phyloP scores from a whole-genome alignment of 35 echinoderm and acorn worm species.

The Patiria miniata region DNA sequence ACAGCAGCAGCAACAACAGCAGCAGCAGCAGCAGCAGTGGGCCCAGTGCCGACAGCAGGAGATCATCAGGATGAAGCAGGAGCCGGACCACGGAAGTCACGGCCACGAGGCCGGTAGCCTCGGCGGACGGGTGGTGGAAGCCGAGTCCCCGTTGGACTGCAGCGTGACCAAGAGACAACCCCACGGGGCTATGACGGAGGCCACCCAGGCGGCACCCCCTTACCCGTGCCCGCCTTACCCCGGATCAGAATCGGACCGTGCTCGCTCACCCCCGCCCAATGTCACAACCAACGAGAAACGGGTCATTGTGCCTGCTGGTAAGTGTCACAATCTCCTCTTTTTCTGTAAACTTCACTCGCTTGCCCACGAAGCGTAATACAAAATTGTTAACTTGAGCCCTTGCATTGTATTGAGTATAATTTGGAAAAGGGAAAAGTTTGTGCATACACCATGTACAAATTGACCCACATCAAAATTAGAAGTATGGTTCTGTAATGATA shows the following conservation, averaged over 20 bases:
- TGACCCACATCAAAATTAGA: too few relatives aligned
- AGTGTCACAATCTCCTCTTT: background rate
- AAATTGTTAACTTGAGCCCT: too few relatives aligned
- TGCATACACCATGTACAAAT: too few relatives aligned
- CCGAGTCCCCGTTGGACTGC: slow-evolving; percentile 87
- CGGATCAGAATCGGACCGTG: slow-evolving; percentile 41
- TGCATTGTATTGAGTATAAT: too few relatives aligned
- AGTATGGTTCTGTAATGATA: too few relatives aligned
- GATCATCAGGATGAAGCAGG: slow-evolving; percentile 57
- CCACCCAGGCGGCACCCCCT: slow-evolving; percentile 80
- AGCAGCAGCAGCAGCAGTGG: slow-evolving; percentile 3
- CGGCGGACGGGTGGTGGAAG: slow-evolving; percentile 46
- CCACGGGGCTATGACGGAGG: slow-evolving; percentile 56
- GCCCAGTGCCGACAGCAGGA: slow-evolving; percentile 19
- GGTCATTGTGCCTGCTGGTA: slow-evolving; percentile 94
- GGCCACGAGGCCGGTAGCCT: slow-evolving; percentile 27
- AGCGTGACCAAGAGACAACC: slow-evolving; percentile 87
- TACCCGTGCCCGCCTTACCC: slow-evolving; percentile 81
- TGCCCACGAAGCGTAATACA: too few relatives aligned
- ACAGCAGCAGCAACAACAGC: slow-evolving; percentile 33
- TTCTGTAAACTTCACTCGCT: too few relatives aligned
- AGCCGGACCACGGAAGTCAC: slow-evolving; percentile 57
- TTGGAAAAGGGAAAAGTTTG: too few relatives aligned
- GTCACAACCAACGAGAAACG: slow-evolving; percentile 83
- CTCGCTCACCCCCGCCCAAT: slow-evolving; percentile 55